Evolutionary conservation across 1,140 invertebrate genomes (phyloP).

Genomic region (Geopemphigus sp.): DNA sequence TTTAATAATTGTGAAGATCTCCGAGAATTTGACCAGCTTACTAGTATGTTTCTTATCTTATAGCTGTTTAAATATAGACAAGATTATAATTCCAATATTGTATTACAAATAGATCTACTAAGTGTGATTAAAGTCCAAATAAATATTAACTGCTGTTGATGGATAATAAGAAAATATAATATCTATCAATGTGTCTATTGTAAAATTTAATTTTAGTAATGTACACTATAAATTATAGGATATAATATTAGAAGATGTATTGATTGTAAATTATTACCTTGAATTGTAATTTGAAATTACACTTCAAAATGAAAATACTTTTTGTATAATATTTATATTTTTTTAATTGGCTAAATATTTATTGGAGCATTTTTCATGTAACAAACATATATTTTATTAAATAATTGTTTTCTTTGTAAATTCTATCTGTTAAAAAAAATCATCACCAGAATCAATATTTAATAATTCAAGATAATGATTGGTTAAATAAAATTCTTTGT

Average conservation of each 20-base stretch:
- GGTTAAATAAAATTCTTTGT: slow-evolving; percentile 30
- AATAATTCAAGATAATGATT: slow-evolving; percentile 38
- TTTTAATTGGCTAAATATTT: not conserved
- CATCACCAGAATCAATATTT: slow-evolving; percentile 19
- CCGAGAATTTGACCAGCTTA: slow-evolving; percentile 44
- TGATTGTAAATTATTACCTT: not conserved
- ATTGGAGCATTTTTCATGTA: slow-evolving; percentile 21
- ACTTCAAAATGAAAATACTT: not conserved
- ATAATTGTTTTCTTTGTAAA: slow-evolving; percentile 35
- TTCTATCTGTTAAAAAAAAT: slow-evolving; percentile 18
- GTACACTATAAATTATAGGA: slow-evolving; percentile 19
- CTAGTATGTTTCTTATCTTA: slow-evolving; percentile 47
- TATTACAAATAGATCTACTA: slow-evolving; percentile 46
- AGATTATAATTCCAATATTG: slow-evolving; percentile 40
- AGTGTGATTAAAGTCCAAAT: slow-evolving; percentile 48
- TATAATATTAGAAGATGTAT: not conserved
- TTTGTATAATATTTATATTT: not conserved
- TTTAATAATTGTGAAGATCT: slow-evolving; percentile 47
- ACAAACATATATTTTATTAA: not conserved
- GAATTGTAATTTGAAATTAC: not conserved
- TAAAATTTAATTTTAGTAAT: slow-evolving; percentile 21
- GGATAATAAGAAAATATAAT: slow-evolving; percentile 36
- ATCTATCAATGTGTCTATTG: slow-evolving; percentile 33
- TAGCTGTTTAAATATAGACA: slow-evolving; percentile 43
- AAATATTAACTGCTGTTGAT: slow-evolving; percentile 31